Evolutionary conservation across 2,888 invertebrate species (phyloP).

Genomic region (Apodemia duryi): DNA sequence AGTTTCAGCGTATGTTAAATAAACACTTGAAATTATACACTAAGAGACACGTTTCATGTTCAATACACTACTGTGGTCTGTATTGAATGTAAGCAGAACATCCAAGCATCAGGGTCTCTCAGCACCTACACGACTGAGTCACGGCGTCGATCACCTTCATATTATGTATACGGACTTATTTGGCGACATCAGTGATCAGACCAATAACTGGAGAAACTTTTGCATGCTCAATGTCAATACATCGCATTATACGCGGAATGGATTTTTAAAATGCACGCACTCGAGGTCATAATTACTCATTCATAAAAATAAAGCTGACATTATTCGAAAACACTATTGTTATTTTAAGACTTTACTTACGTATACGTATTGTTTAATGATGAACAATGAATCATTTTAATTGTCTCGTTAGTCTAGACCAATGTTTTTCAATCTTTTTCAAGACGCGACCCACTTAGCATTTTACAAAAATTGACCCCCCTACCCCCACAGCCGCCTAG

Average conservation of each 20-base stretch:
- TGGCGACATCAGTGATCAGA: slow-evolving; percentile 55
- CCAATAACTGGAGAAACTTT: slow-evolving; percentile 52
- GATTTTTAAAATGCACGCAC: slow-evolving; percentile 13
- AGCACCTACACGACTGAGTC: slow-evolving; percentile 66
- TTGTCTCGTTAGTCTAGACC: neutral
- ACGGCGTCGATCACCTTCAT: slow-evolving; percentile 68
- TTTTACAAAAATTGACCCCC: too few relatives aligned
- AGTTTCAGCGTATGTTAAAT: slow-evolving; percentile 35
- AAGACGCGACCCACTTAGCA: too few relatives aligned
- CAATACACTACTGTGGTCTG: slow-evolving; percentile 42
- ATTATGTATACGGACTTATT: slow-evolving; percentile 66
- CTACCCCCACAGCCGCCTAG: too few relatives aligned
- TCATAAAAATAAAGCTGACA: slow-evolving; percentile 17
- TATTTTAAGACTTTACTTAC: neutral
- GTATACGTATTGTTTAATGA: neutral
- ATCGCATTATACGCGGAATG: slow-evolving; percentile 19
- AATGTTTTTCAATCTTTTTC: too few relatives aligned
- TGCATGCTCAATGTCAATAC: slow-evolving; percentile 51
- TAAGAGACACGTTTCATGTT: slow-evolving; percentile 41
- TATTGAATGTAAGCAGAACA: slow-evolving; percentile 44
- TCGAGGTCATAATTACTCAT: slow-evolving; percentile 20
- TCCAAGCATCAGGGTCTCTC: slow-evolving; percentile 45
- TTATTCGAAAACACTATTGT: slow-evolving; percentile 1
- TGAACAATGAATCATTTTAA: neutral
- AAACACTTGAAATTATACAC: slow-evolving; percentile 21